Base-by-base conservation (phyloP, 2,797 vertebrate genomes). In the Lepilemur septentrionalis region DNA sequence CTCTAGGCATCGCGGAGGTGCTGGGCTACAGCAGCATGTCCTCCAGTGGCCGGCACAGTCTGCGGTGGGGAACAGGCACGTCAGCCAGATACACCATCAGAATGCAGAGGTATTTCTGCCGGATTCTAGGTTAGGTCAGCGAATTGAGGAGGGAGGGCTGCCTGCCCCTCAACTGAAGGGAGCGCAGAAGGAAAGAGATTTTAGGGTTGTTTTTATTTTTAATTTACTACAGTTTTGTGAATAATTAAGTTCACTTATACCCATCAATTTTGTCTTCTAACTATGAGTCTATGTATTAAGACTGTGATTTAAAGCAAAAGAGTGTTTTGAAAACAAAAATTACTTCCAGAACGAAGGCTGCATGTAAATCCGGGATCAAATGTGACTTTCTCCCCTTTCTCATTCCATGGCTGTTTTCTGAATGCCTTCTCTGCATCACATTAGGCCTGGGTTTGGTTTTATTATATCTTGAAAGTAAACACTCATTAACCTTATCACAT, bases 281-380 rank as follows among this genome's bases (percentile, higher is more conserved):
- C n/a, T 85, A 35, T 75, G 35, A 89, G 22, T 13, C 25, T 30
- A 43, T 72, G 11, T 70, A 59, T 55, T 61, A 86, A 95, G 61
- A 55, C 46, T 78, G 9, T 73, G 9, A 61, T 92, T 83, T 89
- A 93, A 92, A 89, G 57, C 6, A 55, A 86, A 72, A 90, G 73
- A 65, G 14, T 88, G 32, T 70, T 96, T 91, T 69, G 73, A 92
- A 97, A 85, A 84, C n/a, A 89, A 82, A 65, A 93, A 65, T 75
- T 46, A 84, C 50, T 78, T 73, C 35, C 11, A 38, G 78, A 93
- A 90, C 59, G 17, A 89, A 82, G 32, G 61, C 25, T 87, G 4
- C 30, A 84, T 67, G 15, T 55, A 55, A 76, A 83, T 32, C 30
- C 41, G 30, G 50, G 52, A 28, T 67, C 67, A 91, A 48, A 85